Evolutionary conservation across 2,113 vertebrate genomes (phyloP).

Genomic region (Myotis brandtii): DNA sequence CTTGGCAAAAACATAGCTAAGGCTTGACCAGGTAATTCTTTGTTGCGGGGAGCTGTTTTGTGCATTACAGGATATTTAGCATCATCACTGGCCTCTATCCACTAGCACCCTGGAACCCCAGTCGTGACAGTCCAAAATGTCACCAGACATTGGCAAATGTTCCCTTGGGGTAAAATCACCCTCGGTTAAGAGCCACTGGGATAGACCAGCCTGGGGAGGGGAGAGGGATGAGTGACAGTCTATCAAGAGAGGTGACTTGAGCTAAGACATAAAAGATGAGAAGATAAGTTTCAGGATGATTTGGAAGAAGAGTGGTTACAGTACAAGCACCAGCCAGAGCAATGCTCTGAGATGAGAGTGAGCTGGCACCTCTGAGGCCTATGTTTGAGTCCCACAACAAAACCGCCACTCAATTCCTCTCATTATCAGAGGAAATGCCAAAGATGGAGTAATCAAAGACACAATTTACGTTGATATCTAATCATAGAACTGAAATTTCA

Average conservation of each 20-base stretch:
- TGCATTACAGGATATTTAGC: neutral
- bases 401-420: neutral
- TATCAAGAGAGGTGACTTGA: neutral
- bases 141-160: neutral
- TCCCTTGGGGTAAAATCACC: neutral
- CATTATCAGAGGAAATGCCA: neutral
- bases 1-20: neutral
- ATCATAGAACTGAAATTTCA: neutral
- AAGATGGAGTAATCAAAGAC: neutral
- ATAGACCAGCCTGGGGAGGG: neutral
- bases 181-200: neutral
- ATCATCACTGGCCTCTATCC: neutral
- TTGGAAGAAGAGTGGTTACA: neutral
- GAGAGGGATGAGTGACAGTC: neutral
- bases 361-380: neutral
- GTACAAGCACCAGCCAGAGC: neutral
- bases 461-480: neutral
- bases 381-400: neutral
- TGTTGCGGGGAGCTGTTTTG: neutral
- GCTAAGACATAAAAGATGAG: neutral
- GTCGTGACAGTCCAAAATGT: neutral
- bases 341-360: fast-evolving
- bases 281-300: neutral
- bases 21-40: neutral
- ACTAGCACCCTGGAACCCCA: neutral